Evolutionary conservation across 1,140 invertebrate species (phyloP).

Genomic region (Diorhabda carinulata): DNA sequence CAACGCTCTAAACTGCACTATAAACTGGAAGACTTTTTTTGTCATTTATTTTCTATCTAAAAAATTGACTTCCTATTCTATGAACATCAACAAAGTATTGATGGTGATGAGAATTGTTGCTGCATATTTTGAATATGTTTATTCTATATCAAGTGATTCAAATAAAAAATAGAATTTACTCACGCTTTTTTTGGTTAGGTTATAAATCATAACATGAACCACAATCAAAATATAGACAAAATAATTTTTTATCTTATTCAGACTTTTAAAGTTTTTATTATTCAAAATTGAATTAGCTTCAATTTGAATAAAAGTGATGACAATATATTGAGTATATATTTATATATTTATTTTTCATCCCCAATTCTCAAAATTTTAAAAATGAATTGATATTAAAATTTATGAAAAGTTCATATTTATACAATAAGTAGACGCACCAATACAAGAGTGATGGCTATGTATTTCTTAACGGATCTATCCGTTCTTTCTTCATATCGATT

Average conservation of each 20-base stretch:
- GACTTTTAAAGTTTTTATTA: not conserved
- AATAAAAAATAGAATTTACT: too few species aligned
- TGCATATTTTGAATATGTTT: too few species aligned
- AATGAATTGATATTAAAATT: not conserved
- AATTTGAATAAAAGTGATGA: not conserved
- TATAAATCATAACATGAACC: not conserved
- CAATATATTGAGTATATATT: not conserved
- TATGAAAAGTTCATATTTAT: too few species aligned
- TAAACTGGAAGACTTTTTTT: too few species aligned
- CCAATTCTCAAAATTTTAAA: not conserved
- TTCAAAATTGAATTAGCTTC: constrained; percentile 1
- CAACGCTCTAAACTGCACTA: too few species aligned
- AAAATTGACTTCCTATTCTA: too few species aligned
- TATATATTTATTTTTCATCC: constrained; percentile 1
- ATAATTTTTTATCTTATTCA: not conserved
- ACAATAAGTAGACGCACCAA: not conserved
- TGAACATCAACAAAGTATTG: too few species aligned
- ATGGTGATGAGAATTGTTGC: too few species aligned
- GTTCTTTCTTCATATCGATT: not conserved
- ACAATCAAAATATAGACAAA: not conserved
- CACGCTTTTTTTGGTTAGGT: too few species aligned
- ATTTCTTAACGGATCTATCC: not conserved
- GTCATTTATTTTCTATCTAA: too few species aligned
- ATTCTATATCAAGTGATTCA: too few species aligned
- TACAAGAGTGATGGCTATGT: not conserved